Evolutionary conservation across 2,113 vertebrate genomes (phyloP).

Genomic region (Centropus unirufus): DNA sequence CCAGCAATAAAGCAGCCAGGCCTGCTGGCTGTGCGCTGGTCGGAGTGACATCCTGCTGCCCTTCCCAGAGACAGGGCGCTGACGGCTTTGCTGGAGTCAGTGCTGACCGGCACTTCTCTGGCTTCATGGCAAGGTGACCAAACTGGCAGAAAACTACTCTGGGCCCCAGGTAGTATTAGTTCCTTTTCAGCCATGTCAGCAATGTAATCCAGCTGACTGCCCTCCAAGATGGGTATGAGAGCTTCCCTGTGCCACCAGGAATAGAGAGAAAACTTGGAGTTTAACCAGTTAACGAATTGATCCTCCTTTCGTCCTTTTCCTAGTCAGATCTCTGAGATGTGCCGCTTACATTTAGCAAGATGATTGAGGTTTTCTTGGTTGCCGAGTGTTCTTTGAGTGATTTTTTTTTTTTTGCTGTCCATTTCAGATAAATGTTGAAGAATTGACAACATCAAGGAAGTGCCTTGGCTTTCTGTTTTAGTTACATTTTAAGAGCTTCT

Average conservation of each 20-base stretch:
- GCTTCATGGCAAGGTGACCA: background rate
- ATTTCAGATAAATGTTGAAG: background rate
- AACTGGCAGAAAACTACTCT: background rate
- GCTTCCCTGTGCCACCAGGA: background rate
- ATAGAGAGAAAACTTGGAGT: background rate
- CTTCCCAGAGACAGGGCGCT: fast-evolving
- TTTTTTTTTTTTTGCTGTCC: background rate
- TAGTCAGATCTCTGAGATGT: background rate
- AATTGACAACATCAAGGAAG: background rate
- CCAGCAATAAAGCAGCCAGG: background rate
- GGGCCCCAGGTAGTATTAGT: too few species aligned
- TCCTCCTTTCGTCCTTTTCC: background rate
- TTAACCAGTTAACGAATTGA: background rate
- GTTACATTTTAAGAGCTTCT: background rate
- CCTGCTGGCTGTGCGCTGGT: background rate
- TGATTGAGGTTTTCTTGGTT: background rate
- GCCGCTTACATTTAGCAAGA: background rate
- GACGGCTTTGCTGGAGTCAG: background rate
- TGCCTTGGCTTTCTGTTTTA: background rate
- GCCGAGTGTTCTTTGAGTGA: background rate
- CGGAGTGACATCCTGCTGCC: background rate
- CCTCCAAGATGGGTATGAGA: background rate
- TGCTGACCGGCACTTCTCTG: fast-evolving
- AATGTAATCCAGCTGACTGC: background rate
- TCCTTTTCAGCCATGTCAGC: background rate